Conservation (phyloP, 2,797 vertebrate species). For the Chaetodon trifasciatus region DNA sequence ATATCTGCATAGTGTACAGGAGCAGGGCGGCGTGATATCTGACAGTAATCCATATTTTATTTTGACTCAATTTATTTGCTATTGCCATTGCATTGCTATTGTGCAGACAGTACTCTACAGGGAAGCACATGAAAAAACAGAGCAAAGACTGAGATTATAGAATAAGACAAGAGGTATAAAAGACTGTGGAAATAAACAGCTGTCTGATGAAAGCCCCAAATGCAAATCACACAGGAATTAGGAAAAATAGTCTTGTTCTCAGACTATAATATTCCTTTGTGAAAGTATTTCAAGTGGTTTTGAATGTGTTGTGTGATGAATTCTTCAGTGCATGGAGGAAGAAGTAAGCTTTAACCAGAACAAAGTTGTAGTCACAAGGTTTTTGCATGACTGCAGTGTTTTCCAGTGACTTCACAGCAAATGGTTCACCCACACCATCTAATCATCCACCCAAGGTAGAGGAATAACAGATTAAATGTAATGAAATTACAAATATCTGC, state of each 20-base stretch:
- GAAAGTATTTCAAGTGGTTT: background rate
- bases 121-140: background rate
- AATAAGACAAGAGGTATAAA: slow-evolving; percentile 4
- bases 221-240: slow-evolving; percentile 4
- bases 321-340: background rate
- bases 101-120: background rate
- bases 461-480: slow-evolving; percentile 8
- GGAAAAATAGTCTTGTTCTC: background rate
- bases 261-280: background rate
- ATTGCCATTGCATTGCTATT: background rate
- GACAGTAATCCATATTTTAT: slow-evolving; percentile 33
- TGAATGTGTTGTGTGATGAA: background rate
- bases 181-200: slow-evolving; percentile 6
- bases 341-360: background rate
- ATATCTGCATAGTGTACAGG: slow-evolving; percentile 4
- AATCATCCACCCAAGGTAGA: background rate
- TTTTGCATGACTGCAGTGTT: background rate
- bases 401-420: background rate
- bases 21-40: slow-evolving; percentile 7
- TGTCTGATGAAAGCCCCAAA: slow-evolving; percentile 3
- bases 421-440: background rate
- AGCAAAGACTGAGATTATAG: background rate
- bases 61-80: slow-evolving; percentile 4
- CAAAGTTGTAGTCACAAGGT: slow-evolving; percentile 22
- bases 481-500: slow-evolving; percentile 21